These are phyloP conservation scores for Amphipyra berbera DNA, from an alignment of 2,888 invertebrate species.

Conservation along the genomic window DNA sequence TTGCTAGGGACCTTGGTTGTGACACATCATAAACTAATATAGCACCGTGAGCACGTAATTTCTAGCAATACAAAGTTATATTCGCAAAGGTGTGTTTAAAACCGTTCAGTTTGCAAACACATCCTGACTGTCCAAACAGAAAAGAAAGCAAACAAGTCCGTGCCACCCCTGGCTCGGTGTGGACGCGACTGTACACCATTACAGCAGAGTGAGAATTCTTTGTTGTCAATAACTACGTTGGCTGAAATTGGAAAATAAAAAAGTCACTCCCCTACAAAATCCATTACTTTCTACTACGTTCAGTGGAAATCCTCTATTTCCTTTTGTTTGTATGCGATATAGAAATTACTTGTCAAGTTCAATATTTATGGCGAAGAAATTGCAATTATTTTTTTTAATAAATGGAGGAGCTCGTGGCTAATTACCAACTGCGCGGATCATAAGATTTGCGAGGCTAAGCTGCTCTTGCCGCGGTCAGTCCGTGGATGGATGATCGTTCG, in stretches of 20 bases:
- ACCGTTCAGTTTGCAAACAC: not conserved
- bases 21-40: no score
- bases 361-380: not conserved
- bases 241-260: constrained; percentile 37
- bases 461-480: no score
- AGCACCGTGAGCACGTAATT: no score
- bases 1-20: no score
- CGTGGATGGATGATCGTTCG: no score
- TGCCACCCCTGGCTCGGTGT: constrained; percentile 12
- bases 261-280: constrained; percentile 24
- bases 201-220: constrained; percentile 36
- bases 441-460: no score
- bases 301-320: constrained; percentile 2
- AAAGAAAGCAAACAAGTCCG: not conserved
- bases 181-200: constrained; percentile 22
- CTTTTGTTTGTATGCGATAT: constrained; percentile 5
- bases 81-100: no score
- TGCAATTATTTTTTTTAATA: not conserved
- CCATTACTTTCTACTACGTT: constrained; percentile 21
- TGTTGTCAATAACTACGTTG: constrained; percentile 45
- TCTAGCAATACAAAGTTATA: no score
- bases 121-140: not conserved
- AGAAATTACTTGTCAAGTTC: constrained; percentile 31
- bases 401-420: no score
- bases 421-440: no score